Base-by-base conservation (phyloP, 2,113 vertebrate genomes). In the Phrynosoma blainvillii region DNA sequence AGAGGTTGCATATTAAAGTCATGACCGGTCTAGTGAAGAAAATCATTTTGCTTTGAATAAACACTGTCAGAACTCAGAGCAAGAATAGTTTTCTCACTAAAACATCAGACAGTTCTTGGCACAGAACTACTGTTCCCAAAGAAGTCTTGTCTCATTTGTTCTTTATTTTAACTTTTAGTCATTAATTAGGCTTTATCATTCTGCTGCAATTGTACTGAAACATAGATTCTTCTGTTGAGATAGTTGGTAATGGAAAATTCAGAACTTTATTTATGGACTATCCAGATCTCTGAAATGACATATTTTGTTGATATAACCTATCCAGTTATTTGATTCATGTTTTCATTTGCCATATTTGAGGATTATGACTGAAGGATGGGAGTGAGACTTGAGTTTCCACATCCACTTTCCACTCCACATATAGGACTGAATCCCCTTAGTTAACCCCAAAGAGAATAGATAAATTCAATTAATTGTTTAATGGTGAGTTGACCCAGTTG, bases 1-100 rank as follows among this genome's bases (percentile, higher is more conserved):
- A 93, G 89, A 90, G 89, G 71, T 89, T 91, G 92, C 82, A 90
- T 89, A 92, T 93, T 93, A 96, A 90, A 95, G 92, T 81, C 83
- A 89, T 54, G 68, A 47, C 65, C 68, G 66, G 88, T 89, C 79
- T 90, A 94, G 21, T 56, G 77, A 84, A 82, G 79, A 94, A 92
- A 92, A n/a, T 0, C 71, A 70, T 88, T 93, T 88, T 87, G 2
- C 25, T 89, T 93, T 90, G 73, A 87, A 87, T 89, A 95, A 92
- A 95, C 87, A 82, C 20, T 93, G 78, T 94, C 73, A 94, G 77
- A 70, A 94, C 93, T 89, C 91, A 90, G 93, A 92, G 18, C 10
- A 86, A 90, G 89, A 92, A 82, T 9, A 25, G 75, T 89, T 95
- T 96, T 93, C 65, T 91, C 47, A 87, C 32, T 94, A 90, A 93